phyloP scores from a whole-genome alignment of 2,113 vertebrate genomes.

The Urocolius indicus region DNA sequence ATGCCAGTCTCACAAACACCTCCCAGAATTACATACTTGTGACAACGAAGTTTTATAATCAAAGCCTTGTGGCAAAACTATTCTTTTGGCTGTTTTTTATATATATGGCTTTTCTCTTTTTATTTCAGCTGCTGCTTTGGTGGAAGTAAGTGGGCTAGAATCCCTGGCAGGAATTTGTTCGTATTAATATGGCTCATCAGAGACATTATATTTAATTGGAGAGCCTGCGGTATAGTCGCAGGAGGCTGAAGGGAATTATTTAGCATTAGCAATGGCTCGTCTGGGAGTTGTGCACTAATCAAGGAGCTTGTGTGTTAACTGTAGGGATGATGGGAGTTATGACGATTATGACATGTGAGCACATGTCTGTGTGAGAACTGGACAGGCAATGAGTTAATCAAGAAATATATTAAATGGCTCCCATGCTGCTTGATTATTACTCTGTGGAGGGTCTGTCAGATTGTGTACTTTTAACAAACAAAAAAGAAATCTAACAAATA shows the following conservation, averaged over 20 bases:
- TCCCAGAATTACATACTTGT: neutral
- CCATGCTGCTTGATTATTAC: slow-evolving; percentile 91
- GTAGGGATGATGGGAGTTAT: slow-evolving; percentile 88
- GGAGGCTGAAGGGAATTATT: slow-evolving; percentile 90
- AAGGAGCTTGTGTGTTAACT: slow-evolving; percentile 87
- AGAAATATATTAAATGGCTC: slow-evolving; percentile 89
- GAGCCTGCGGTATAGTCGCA: slow-evolving; percentile 81
- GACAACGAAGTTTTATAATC: neutral
- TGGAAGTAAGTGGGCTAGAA: slow-evolving; percentile 70
- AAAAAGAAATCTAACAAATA: neutral
- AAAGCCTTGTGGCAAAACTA: neutral
- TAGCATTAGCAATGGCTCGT: slow-evolving; percentile 87
- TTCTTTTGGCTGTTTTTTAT: slow-evolving; percentile 13
- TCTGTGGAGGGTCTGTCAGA: slow-evolving; percentile 75
- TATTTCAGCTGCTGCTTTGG: slow-evolving; percentile 50
- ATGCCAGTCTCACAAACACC: neutral
- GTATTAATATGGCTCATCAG: slow-evolving; percentile 82
- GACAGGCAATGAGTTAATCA: slow-evolving; percentile 98
- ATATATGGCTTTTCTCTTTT: slow-evolving; percentile 32
- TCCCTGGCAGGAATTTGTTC: slow-evolving; percentile 79
- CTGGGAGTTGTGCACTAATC: slow-evolving; percentile 92
- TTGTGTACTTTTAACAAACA: slow-evolving; percentile 73
- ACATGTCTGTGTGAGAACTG: slow-evolving; percentile 90
- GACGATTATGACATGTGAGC: slow-evolving; percentile 97
- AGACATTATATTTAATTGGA: slow-evolving; percentile 88